Conservation (phyloP, 1,140 invertebrate genomes). For the Ridgeia piscesae region DNA sequence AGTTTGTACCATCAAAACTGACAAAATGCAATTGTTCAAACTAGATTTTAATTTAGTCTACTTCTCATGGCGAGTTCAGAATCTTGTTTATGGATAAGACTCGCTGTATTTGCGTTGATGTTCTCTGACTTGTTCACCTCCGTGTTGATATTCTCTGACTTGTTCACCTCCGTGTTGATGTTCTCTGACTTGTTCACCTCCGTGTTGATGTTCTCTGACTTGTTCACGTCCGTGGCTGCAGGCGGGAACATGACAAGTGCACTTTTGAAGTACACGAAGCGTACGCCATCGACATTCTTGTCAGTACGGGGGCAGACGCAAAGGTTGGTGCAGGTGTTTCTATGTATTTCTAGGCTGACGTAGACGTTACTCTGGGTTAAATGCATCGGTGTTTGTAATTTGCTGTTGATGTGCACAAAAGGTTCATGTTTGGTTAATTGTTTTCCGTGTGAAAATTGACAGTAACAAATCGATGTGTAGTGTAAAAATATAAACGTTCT, state of each 20-base stretch:
- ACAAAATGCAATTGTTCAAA: too few species aligned
- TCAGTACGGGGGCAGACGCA: conserved; percentile 68
- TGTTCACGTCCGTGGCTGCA: conserved; percentile 47
- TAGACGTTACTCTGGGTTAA: too few species aligned
- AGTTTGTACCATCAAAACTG: too few species aligned
- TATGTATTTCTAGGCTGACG: not conserved
- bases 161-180: too few species aligned
- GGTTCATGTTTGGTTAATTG: not conserved
- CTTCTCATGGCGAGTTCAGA: too few species aligned
- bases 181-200: too few species aligned
- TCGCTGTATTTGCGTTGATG: too few species aligned
- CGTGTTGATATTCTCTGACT: too few species aligned
- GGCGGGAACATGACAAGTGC: conserved; percentile 96
- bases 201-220: not conserved
- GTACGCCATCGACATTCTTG: conserved; percentile 96
- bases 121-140: too few species aligned
- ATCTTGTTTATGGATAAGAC: too few species aligned
- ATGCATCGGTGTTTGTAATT: not conserved
- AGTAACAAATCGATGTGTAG: not conserved
- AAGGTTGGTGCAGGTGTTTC: not conserved
- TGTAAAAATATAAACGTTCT: not conserved
- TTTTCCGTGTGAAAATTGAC: not conserved
- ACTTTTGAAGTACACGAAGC: conserved; percentile 96
- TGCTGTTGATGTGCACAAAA: not conserved
- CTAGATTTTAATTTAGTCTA: too few species aligned